These are phyloP conservation scores for Gymnothorax reevesii DNA, from an alignment of 2,797 vertebrate species.

Conservation along the genomic window DNA sequence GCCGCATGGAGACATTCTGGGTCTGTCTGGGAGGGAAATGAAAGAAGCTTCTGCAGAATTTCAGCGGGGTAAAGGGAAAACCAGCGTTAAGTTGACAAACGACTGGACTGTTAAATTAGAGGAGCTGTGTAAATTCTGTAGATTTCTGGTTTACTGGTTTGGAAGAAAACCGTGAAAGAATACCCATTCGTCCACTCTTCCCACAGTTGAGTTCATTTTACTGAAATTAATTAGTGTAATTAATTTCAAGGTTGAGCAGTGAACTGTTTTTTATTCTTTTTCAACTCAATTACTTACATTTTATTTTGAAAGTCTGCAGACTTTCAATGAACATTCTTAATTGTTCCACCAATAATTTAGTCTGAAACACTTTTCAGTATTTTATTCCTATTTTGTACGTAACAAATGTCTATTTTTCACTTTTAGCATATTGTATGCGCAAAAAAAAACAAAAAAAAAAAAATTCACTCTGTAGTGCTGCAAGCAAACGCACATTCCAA, in stretches of 20 bases:
- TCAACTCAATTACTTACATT: too few relatives aligned
- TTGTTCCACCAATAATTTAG: not conserved
- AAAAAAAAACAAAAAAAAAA: not conserved
- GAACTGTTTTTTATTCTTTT: not conserved
- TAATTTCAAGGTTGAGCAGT: not conserved
- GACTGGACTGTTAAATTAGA: not conserved
- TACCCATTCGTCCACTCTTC: not conserved
- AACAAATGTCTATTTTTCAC: not conserved
- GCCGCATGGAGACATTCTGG: slow-evolving; percentile 9
- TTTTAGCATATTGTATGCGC: slow-evolving; percentile 9
- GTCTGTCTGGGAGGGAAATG: not conserved
- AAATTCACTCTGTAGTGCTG: not conserved
- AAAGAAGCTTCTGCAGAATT: slow-evolving; percentile 27
- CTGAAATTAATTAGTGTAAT: not conserved
- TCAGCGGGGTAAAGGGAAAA: slow-evolving; percentile 41
- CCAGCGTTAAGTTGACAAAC: not conserved
- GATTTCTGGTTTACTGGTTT: not conserved
- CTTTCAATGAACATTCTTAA: too few relatives aligned
- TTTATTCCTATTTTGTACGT: not conserved
- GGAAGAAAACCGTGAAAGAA: not conserved
- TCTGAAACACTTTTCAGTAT: not conserved
- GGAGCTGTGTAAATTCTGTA: slow-evolving; percentile 27
- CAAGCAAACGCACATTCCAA: not conserved
- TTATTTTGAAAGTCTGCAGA: not conserved
- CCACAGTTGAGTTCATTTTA: not conserved